A percentile compares a stretch with the other conserved stretches of the same genome.
Evolutionary conservation across 2,888 invertebrate species (phyloP).

Genomic region (Sceliomorpha sp.): DNA sequence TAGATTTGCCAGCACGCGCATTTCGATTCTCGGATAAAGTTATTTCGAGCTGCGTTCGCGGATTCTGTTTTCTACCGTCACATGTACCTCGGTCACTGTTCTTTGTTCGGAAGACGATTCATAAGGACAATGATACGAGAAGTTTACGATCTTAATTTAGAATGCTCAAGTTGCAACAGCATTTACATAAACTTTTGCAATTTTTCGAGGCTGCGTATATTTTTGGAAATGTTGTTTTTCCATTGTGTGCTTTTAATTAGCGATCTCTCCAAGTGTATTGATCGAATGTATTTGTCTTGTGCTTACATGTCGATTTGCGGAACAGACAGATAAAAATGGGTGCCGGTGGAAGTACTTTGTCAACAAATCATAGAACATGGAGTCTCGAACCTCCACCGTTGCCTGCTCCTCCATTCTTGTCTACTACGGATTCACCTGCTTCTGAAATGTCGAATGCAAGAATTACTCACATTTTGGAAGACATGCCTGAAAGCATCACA

Average conservation of each 20-base stretch:
- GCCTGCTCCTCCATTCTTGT: constrained; percentile 63
- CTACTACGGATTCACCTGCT: constrained; percentile 39
- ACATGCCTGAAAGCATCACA: constrained; percentile 30
- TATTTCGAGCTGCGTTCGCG: constrained; percentile 26
- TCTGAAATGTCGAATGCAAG: constrained; percentile 51
- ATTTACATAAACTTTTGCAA: neutral
- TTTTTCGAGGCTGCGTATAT: neutral
- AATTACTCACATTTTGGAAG: constrained; percentile 49
- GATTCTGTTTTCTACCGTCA: constrained; percentile 24
- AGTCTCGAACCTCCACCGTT: constrained; percentile 60
- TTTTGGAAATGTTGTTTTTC: too few relatives aligned
- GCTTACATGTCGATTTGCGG: too few relatives aligned
- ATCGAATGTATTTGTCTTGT: too few relatives aligned
- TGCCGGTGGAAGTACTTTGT: constrained; percentile 62
- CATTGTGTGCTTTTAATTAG: too few relatives aligned
- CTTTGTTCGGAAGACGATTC: constrained; percentile 34
- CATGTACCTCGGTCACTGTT: constrained; percentile 38
- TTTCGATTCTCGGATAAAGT: neutral
- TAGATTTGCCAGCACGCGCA: constrained; percentile 13
- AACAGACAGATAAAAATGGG: constrained; percentile 62
- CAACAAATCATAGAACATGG: constrained; percentile 48
- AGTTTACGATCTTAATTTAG: constrained; percentile 31
- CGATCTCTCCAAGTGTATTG: too few relatives aligned
- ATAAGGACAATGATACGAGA: constrained; percentile 20
- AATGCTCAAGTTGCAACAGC: neutral